Percentiles rank a stretch among this genome's conserved stretches.
Evolutionary conservation across 2,113 vertebrate genomes (phyloP).

Genomic region (Apaloderma vittatum): DNA sequence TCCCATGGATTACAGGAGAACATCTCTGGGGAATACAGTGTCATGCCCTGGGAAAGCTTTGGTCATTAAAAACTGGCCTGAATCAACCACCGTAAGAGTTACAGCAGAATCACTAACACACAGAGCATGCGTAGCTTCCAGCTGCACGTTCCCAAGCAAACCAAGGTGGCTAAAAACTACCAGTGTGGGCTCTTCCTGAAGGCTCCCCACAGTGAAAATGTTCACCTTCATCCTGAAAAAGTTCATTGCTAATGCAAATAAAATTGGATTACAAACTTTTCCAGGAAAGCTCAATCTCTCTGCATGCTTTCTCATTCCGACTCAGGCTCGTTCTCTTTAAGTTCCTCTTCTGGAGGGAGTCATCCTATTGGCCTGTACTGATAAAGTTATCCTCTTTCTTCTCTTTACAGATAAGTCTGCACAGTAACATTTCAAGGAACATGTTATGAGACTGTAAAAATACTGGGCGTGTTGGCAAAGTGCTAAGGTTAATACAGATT

Average conservation of each 20-base stretch:
- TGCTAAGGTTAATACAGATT: constrained; percentile 44
- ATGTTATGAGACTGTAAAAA: neutral
- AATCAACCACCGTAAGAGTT: neutral
- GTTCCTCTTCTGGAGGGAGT: neutral
- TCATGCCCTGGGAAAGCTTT: neutral
- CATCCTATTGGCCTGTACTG: neutral
- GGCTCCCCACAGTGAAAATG: neutral
- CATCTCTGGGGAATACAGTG: neutral
- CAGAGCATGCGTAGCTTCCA: neutral
- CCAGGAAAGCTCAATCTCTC: neutral
- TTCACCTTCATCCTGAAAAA: neutral
- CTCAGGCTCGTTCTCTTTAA: neutral
- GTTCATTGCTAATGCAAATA: neutral
- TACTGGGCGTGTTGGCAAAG: constrained; percentile 6
- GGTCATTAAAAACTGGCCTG: neutral
- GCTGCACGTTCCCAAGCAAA: neutral
- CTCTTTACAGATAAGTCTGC: neutral
- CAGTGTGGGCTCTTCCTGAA: neutral
- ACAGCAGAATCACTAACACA: neutral
- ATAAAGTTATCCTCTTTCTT: neutral
- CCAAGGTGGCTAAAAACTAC: neutral
- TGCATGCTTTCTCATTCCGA: neutral
- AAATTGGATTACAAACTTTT: neutral
- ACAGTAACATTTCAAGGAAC: neutral
- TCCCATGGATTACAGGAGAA: neutral